Percentiles rank a stretch among this genome's conserved stretches.
Conservation (phyloP, 2,888 invertebrate genomes). For the Amiota communis region DNA sequence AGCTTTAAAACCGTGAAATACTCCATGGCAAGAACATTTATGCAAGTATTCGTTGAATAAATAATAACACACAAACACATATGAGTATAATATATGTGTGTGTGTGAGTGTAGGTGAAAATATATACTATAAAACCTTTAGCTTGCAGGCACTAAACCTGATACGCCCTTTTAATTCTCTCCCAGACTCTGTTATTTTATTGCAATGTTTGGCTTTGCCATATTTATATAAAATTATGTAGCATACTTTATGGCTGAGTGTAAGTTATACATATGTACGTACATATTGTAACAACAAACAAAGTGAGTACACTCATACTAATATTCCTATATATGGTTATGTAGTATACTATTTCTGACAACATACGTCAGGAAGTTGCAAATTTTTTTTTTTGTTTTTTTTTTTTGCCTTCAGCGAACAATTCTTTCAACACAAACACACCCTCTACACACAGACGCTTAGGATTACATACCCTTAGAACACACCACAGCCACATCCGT, state of each 20-base stretch:
- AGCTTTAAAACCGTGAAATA: conserved; percentile 23
- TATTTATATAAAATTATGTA: conserved; percentile 25
- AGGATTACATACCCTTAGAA: conserved; percentile 45
- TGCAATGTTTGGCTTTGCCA: background rate
- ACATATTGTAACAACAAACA: too few relatives aligned
- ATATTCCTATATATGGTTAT: too few relatives aligned
- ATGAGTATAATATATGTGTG: conserved; percentile 3
- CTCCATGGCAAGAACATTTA: conserved; percentile 29
- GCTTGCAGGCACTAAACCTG: too few relatives aligned
- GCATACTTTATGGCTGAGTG: conserved; percentile 1
- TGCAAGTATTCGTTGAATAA: conserved; percentile 43
- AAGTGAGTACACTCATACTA: too few relatives aligned
- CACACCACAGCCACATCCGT: conserved; percentile 15
- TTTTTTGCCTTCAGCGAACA: background rate
- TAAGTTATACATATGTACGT: too few relatives aligned
- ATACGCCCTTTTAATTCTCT: too few relatives aligned
- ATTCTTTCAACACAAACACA: conserved; percentile 47
- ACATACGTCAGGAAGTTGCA: conserved; percentile 15
- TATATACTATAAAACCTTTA: background rate
- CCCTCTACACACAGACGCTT: conserved; percentile 39
- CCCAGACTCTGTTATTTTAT: too few relatives aligned
- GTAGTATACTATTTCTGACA: background rate
- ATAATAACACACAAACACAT: conserved; percentile 39
- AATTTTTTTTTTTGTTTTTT: too few relatives aligned
- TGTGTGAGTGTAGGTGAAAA: background rate